Conservation (phyloP, 1,140 invertebrate genomes). For the Saccostrea glomerata region DNA sequence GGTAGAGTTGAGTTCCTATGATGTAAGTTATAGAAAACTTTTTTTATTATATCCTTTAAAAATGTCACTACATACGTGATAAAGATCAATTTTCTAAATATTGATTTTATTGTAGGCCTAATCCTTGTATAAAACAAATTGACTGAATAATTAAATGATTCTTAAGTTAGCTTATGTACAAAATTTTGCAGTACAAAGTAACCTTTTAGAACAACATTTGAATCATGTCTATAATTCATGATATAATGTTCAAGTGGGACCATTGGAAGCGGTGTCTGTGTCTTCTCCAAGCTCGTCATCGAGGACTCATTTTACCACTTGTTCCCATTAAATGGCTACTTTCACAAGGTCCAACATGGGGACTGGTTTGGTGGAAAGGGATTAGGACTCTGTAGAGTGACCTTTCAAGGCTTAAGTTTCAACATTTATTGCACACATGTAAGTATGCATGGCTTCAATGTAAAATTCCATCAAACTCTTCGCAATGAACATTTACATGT, state of each 20-base stretch:
- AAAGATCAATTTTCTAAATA: too few relatives aligned
- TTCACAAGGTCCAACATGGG: conserved; percentile 96
- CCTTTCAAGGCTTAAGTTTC: conserved; percentile 84
- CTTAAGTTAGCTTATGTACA: too few relatives aligned
- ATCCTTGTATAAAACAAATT: too few relatives aligned
- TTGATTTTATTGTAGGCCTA: too few relatives aligned
- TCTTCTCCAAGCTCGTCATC: conserved; percentile 93
- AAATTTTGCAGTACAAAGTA: too few relatives aligned
- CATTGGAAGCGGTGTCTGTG: conserved; percentile 93
- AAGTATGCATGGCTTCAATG: conserved; percentile 75
- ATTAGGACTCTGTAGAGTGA: conserved; percentile 91
- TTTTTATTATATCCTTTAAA: too few relatives aligned
- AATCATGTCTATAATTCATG: too few relatives aligned
- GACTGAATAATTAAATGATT: too few relatives aligned
- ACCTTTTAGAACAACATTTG: too few relatives aligned
- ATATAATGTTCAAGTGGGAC: conserved; percentile 86
- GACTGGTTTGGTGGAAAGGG: conserved; percentile 99
- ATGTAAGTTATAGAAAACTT: too few relatives aligned
- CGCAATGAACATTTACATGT: neutral
- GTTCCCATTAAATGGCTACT: conserved; percentile 97
- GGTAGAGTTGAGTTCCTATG: conserved; percentile 81
- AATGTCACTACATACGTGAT: too few relatives aligned
- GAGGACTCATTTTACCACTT: conserved; percentile 93
- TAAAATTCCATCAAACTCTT: neutral
- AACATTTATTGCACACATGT: conserved; percentile 96